Percentiles rank a stretch among this genome's conserved stretches.
These are phyloP conservation scores for Diaprepes abbreviatus DNA, from an alignment of 2,888 invertebrate species.

Conservation along the genomic window DNA sequence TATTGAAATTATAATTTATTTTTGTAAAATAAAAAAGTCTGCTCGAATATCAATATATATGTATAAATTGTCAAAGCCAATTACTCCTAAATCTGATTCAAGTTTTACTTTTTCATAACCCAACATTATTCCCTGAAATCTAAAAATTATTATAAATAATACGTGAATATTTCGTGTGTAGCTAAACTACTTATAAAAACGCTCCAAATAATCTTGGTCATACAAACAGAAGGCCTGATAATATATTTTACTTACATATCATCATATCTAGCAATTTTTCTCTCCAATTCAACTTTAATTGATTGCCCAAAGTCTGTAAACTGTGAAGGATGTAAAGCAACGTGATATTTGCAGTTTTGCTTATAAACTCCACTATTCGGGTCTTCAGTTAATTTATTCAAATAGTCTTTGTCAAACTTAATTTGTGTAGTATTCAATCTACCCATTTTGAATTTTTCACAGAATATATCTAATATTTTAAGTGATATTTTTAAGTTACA, in stretches of 20 bases:
- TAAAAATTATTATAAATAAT: conserved; percentile 61
- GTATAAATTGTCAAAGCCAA: conserved; percentile 74
- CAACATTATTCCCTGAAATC: conserved; percentile 77
- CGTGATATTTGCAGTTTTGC: conserved; percentile 71
- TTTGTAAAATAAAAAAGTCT: conserved; percentile 80
- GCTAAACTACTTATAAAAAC: too few species aligned
- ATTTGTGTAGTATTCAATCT: conserved; percentile 45
- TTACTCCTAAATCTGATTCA: conserved; percentile 71
- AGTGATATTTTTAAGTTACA: too few species aligned
- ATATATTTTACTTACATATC: conserved; percentile 71
- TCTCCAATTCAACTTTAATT: conserved; percentile 72
- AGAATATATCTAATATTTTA: not conserved
- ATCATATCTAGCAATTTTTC: conserved; percentile 74
- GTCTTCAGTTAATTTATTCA: conserved; percentile 71
- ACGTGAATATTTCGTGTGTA: too few species aligned
- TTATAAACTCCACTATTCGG: conserved; percentile 72
- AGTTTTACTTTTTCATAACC: conserved; percentile 77
- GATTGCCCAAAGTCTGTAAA: conserved; percentile 73
- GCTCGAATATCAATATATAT: conserved; percentile 78
- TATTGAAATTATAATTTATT: too few species aligned
- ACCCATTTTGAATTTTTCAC: conserved; percentile 7
- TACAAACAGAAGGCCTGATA: too few species aligned
- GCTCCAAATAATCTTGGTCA: too few species aligned
- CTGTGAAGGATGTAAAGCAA: conserved; percentile 76
- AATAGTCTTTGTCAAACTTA: conserved; percentile 70